Evolutionary conservation across 2,797 vertebrate genomes (phyloP).

Genomic region (Onychomys arenicola): DNA sequence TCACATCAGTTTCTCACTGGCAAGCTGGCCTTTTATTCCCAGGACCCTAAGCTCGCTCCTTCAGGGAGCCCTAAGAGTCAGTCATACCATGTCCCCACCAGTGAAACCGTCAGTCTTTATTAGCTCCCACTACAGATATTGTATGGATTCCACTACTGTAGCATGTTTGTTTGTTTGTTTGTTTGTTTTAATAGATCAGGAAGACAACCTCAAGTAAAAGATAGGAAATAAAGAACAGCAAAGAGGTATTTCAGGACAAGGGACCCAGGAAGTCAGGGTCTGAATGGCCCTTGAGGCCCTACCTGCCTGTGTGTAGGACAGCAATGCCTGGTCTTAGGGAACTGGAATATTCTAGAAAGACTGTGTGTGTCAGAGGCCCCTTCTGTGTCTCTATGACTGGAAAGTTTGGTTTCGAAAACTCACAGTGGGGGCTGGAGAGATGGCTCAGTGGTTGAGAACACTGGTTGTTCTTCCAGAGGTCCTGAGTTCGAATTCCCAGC

Average conservation of each 20-base stretch:
- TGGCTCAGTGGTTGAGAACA: no score
- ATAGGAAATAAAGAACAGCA: neutral
- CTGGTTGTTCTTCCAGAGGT: no score
- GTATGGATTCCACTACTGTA: accelerated
- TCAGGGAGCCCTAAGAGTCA: neutral
- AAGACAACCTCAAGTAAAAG: neutral
- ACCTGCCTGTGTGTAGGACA: accelerated
- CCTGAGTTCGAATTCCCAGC: no score
- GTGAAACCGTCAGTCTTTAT: no score
- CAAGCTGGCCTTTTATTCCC: neutral
- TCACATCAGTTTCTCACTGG: neutral
- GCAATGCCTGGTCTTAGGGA: neutral
- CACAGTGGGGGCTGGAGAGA: neutral
- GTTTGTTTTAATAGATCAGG: neutral
- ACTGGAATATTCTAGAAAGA: neutral
- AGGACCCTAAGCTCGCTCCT: neutral
- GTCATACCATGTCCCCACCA: accelerated
- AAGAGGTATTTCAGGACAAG: neutral
- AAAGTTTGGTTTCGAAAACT: neutral
- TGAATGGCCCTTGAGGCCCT: neutral
- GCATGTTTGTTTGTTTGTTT: neutral
- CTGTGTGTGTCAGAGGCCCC: neutral
- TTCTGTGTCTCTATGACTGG: accelerated
- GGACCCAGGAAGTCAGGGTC: neutral
- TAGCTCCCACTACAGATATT: neutral